These are phyloP conservation scores for Agrypnia vestita DNA, from an alignment of 1,140 invertebrate genomes.

Conservation along the genomic window DNA sequence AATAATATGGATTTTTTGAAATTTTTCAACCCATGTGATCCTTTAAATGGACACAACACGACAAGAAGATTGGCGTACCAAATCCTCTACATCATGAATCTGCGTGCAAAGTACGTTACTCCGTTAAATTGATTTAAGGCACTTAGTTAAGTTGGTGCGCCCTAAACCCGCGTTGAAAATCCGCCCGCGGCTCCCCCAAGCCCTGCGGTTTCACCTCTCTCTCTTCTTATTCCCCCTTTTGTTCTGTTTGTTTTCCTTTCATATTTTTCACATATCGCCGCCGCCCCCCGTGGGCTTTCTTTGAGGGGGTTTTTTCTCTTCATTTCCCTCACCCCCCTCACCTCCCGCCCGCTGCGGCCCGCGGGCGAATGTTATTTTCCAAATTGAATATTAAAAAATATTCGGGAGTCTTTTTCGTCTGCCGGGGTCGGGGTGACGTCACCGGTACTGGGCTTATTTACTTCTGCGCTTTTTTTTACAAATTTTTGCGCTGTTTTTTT, in stretches of 20 bases:
- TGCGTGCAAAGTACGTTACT: too few relatives aligned
- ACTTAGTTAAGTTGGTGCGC: too few relatives aligned
- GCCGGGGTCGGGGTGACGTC: neutral
- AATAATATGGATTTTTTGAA: too few relatives aligned
- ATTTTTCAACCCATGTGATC: too few relatives aligned
- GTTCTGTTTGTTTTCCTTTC: slow-evolving; percentile 29
- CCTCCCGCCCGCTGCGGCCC: neutral
- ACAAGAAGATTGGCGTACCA: too few relatives aligned
- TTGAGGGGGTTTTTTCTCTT: slow-evolving; percentile 9
- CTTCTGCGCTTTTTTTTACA: too few relatives aligned
- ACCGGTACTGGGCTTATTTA: too few relatives aligned
- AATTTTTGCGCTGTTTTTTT: too few relatives aligned
- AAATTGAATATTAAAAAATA: slow-evolving; percentile 40
- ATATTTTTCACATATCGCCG: slow-evolving; percentile 31
- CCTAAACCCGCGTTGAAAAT: too few relatives aligned
- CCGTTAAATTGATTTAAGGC: too few relatives aligned
- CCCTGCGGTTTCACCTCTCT: slow-evolving; percentile 10
- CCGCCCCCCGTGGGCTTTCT: slow-evolving; percentile 9
- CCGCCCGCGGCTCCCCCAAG: neutral
- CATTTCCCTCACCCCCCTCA: neutral
- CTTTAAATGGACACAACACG: too few relatives aligned
- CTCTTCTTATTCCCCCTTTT: neutral
- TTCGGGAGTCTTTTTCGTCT: slow-evolving; percentile 22
- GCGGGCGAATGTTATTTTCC: slow-evolving; percentile 26
- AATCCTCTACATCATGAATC: too few relatives aligned